These are phyloP conservation scores for Miichthys miiuy DNA, from an alignment of 2,797 vertebrate species.

Conservation along the genomic window DNA sequence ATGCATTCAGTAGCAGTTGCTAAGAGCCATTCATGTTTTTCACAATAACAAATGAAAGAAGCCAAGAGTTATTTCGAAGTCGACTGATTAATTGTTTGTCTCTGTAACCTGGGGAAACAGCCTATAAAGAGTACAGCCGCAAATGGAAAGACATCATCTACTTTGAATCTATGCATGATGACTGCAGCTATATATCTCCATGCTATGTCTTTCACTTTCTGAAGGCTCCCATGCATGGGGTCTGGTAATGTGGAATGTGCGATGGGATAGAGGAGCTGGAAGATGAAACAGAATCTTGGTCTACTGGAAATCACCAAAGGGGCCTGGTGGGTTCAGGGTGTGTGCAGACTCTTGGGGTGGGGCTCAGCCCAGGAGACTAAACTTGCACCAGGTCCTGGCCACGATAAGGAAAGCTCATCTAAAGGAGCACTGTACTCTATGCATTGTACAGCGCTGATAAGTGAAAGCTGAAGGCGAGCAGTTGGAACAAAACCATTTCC, in stretches of 20 bases:
- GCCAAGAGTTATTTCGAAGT: neutral
- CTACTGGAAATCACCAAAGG: slow-evolving; percentile 29
- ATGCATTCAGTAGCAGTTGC: too few relatives aligned
- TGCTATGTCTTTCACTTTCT: neutral
- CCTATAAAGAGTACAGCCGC: neutral
- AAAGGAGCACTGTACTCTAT: slow-evolving; percentile 11
- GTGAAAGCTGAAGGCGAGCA: slow-evolving; percentile 19
- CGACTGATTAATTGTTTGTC: neutral
- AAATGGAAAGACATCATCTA: neutral
- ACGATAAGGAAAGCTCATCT: slow-evolving; percentile 29
- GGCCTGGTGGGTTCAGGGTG: neutral
- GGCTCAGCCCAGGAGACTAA: slow-evolving; percentile 17
- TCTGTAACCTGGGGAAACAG: neutral
- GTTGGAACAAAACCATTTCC: slow-evolving; percentile 5
- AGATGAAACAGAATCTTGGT: slow-evolving; percentile 44
- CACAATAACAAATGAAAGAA: too few relatives aligned
- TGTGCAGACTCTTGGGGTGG: slow-evolving; percentile 17
- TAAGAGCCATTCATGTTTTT: too few relatives aligned
- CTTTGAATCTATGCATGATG: neutral
- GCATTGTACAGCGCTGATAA: slow-evolving; percentile 26
- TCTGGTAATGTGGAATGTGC: slow-evolving; percentile 45
- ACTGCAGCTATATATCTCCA: neutral
- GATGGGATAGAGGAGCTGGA: slow-evolving; percentile 5
- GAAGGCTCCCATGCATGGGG: neutral
- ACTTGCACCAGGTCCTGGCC: neutral